A percentile compares a stretch with the other conserved stretches of the same genome.
These are phyloP conservation scores for Pygoscelis adeliae DNA, from an alignment of 2,113 vertebrate species.

Conservation along the genomic window DNA sequence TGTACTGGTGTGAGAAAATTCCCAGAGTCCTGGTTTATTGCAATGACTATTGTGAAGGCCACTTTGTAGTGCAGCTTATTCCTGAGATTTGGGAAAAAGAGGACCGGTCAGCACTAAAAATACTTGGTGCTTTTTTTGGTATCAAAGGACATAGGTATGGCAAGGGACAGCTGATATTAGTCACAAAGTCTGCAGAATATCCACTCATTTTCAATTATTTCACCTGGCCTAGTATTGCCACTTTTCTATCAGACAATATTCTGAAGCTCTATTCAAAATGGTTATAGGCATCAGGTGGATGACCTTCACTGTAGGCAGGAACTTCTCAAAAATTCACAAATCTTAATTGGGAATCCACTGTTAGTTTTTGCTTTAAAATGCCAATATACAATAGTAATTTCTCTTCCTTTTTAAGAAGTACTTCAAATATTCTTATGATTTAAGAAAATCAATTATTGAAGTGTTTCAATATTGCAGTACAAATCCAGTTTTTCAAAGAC, in stretches of 20 bases:
- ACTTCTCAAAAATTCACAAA: not conserved
- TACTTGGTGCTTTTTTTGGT: fast-evolving
- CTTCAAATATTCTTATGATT: not conserved
- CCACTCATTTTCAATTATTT: not conserved
- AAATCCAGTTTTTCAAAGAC: not conserved
- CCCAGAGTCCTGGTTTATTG: not conserved
- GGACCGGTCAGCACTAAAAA: not conserved
- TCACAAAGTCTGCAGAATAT: not conserved
- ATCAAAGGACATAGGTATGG: not conserved
- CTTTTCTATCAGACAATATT: not conserved
- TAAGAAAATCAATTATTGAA: not conserved
- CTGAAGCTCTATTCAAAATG: not conserved
- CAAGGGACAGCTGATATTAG: not conserved
- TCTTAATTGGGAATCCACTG: not conserved
- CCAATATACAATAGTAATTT: not conserved
- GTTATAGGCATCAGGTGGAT: not conserved
- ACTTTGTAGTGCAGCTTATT: not conserved
- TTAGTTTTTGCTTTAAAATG: not conserved
- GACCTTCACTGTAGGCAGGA: not conserved
- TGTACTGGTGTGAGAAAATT: not conserved
- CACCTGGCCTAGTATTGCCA: not conserved
- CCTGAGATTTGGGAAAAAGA: not conserved
- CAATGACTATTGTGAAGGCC: not conserved
- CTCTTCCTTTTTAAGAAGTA: not conserved
- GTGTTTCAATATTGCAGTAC: not conserved